Percentiles rank a stretch among this genome's conserved stretches.
phyloP scores from a whole-genome alignment of 2,113 vertebrate species.

The Lycaon pictus region DNA sequence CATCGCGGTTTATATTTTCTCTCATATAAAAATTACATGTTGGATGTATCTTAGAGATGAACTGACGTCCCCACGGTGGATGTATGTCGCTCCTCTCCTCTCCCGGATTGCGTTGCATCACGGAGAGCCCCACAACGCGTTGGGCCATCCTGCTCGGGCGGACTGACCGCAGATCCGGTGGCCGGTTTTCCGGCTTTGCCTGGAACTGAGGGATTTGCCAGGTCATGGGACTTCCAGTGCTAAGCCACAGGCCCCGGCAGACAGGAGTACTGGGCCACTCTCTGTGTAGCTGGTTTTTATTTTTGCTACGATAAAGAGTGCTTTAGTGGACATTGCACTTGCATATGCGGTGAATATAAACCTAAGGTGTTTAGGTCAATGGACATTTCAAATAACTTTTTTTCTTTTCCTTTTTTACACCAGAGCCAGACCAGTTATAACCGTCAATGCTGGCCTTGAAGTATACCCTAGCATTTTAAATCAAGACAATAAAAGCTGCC shows the following conservation, averaged over 20 bases:
- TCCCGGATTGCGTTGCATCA: fast-evolving
- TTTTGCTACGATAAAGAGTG: not conserved
- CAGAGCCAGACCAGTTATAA: conserved; percentile 97
- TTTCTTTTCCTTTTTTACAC: not conserved
- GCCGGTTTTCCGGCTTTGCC: not conserved
- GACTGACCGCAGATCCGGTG: not conserved
- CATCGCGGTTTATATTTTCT: fast-evolving
- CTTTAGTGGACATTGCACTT: not conserved
- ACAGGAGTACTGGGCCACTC: not conserved
- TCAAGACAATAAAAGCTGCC: conserved; percentile 94
- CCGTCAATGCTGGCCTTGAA: conserved; percentile 94
- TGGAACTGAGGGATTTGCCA: not conserved
- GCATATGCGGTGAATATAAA: not conserved
- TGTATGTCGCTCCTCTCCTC: not conserved
- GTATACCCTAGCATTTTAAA: conserved; percentile 96
- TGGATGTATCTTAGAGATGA: not conserved
- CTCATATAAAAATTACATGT: not conserved
- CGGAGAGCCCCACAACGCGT: not conserved
- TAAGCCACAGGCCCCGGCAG: not conserved
- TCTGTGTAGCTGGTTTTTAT: not conserved
- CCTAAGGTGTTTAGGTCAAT: not conserved
- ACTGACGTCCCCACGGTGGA: not conserved
- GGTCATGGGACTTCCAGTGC: not conserved
- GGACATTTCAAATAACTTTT: not conserved
- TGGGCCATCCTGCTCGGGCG: not conserved